Evolutionary conservation across 2,797 vertebrate species (phyloP).

Genomic region (Triplophysa yarkandensis): DNA sequence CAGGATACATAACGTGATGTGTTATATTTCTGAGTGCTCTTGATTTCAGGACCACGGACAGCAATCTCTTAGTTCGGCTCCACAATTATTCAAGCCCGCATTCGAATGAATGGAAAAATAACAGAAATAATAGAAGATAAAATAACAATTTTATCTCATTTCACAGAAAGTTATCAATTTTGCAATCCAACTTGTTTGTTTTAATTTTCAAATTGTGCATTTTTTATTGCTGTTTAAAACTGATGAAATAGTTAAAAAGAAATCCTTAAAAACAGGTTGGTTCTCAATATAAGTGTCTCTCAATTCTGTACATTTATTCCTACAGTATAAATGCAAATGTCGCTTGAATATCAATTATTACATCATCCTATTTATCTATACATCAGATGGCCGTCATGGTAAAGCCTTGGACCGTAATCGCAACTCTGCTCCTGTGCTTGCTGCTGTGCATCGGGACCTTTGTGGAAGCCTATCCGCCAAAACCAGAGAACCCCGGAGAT

Average conservation of each 20-base stretch:
- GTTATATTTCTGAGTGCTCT: not conserved
- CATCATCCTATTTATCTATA: too few species aligned
- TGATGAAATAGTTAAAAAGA: too few species aligned
- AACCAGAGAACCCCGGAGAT: slow-evolving; percentile 93
- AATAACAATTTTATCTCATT: too few species aligned
- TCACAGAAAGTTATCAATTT: not conserved
- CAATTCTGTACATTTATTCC: too few species aligned
- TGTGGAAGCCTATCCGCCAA: slow-evolving; percentile 93
- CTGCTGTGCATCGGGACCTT: slow-evolving; percentile 88
- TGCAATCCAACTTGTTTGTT: too few species aligned
- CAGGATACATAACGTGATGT: too few species aligned
- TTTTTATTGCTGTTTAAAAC: too few species aligned
- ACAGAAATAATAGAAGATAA: not conserved
- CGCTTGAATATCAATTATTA: too few species aligned
- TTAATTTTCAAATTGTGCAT: too few species aligned
- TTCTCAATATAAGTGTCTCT: too few species aligned
- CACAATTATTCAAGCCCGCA: not conserved
- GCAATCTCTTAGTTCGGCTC: not conserved
- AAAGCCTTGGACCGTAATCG: slow-evolving; percentile 85
- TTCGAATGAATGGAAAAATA: not conserved
- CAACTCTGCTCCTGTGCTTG: slow-evolving; percentile 82
- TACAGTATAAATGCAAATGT: too few species aligned
- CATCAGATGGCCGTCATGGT: slow-evolving; percentile 67
- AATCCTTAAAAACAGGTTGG: too few species aligned
- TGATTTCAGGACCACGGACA: slow-evolving; percentile 51